Percentiles rank a stretch among this genome's conserved stretches.
phyloP scores from a whole-genome alignment of 2,113 vertebrate genomes.

The Naja naja region DNA sequence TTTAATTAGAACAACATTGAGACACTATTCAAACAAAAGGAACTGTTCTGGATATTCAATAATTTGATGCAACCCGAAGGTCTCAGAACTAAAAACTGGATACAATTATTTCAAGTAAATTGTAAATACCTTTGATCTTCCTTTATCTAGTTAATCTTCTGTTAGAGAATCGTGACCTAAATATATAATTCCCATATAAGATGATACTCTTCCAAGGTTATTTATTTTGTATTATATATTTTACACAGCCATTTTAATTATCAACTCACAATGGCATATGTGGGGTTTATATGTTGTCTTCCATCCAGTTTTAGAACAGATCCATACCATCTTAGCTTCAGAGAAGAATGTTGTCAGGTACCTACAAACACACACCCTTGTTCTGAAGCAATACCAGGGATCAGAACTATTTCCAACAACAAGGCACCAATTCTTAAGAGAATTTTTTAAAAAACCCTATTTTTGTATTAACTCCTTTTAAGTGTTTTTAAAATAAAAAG shows the following conservation, averaged over 20 bases:
- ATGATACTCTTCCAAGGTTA: neutral
- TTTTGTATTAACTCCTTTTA: neutral
- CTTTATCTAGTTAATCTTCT: neutral
- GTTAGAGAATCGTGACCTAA: neutral
- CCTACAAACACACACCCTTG: neutral
- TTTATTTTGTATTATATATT: neutral
- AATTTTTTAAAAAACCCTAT: neutral
- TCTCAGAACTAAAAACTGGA: neutral
- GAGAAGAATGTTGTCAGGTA: neutral
- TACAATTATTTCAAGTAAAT: neutral
- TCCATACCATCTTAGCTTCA: neutral
- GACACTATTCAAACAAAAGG: neutral
- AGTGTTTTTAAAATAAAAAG: neutral
- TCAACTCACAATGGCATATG: neutral
- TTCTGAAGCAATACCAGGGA: neutral
- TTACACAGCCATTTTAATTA: neutral
- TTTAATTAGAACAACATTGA: slow-evolving; percentile 3
- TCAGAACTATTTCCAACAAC: neutral
- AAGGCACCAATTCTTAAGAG: neutral
- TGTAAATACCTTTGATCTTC: neutral
- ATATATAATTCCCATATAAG: neutral
- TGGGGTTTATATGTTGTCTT: neutral
- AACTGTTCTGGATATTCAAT: neutral
- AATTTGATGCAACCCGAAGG: neutral
- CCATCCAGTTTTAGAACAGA: neutral